Percentiles rank a stretch among this genome's conserved stretches.
Conservation (phyloP, 2,113 vertebrate genomes). For the Rattus rattus region DNA sequence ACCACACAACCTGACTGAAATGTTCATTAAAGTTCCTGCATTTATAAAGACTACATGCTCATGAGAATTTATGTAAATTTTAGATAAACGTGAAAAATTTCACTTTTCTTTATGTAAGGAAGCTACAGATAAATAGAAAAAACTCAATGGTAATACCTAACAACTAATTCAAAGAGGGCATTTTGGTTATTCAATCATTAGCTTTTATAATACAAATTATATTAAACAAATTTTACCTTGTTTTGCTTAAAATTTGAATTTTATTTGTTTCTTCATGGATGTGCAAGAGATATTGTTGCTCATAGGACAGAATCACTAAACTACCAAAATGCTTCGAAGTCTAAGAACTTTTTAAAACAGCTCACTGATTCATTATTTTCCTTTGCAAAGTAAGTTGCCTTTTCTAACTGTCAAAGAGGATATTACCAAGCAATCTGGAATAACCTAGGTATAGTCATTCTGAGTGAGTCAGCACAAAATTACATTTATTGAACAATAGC, state of each 20-base stretch:
- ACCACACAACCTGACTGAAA: background rate
- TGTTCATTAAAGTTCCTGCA: background rate
- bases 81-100: background rate
- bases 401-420: background rate
- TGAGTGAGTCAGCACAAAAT: background rate
- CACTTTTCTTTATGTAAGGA: background rate
- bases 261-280: conserved; percentile 24
- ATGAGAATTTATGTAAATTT: conserved; percentile 30
- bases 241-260: conserved; percentile 32
- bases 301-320: background rate
- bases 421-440: background rate
- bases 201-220: background rate
- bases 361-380: background rate
- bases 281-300: background rate
- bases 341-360: background rate
- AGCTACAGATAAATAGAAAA: background rate
- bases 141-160: background rate
- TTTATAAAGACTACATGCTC: background rate
- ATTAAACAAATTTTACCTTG: background rate
- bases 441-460: background rate
- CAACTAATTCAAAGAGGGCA: background rate
- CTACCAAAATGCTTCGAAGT: background rate
- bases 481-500: background rate
- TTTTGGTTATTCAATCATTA: background rate
- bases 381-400: background rate